Percentiles rank a stretch among this genome's conserved stretches.
Evolutionary conservation across 2,797 vertebrate genomes (phyloP).

Genomic region (Clarias pachynema): DNA sequence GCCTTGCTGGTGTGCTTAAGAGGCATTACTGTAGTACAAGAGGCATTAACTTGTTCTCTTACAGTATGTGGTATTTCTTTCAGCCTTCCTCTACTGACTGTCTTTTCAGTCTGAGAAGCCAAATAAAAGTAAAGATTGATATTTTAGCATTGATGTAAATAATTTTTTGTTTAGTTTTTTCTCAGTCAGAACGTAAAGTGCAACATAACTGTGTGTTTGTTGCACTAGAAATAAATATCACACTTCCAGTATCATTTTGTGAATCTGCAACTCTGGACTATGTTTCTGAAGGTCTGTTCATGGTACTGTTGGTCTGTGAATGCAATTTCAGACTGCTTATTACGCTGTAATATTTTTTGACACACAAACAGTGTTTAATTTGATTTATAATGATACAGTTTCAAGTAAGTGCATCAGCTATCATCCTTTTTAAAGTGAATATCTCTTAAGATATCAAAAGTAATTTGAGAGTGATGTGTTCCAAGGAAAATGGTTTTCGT

Average conservation of each 20-base stretch:
- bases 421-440: neutral
- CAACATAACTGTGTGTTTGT: neutral
- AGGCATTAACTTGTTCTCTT: neutral
- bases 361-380: neutral
- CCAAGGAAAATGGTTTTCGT: neutral
- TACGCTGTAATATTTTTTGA: neutral
- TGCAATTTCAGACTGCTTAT: neutral
- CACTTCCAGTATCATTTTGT: neutral
- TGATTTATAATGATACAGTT: neutral
- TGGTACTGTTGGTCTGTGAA: neutral
- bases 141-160: neutral
- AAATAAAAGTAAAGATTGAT: neutral
- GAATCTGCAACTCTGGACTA: neutral
- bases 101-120: neutral
- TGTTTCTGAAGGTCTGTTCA: neutral
- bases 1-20: neutral
- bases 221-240: slow-evolving; percentile 1
- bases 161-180: neutral
- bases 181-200: neutral
- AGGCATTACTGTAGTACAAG: neutral
- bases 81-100: neutral
- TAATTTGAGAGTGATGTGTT: slow-evolving; percentile 1
- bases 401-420: neutral
- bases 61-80: neutral
- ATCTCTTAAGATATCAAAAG: slow-evolving; percentile 1